These are phyloP conservation scores for Pampusana beccarii DNA, from an alignment of 2,113 vertebrate genomes.

Conservation along the genomic window DNA sequence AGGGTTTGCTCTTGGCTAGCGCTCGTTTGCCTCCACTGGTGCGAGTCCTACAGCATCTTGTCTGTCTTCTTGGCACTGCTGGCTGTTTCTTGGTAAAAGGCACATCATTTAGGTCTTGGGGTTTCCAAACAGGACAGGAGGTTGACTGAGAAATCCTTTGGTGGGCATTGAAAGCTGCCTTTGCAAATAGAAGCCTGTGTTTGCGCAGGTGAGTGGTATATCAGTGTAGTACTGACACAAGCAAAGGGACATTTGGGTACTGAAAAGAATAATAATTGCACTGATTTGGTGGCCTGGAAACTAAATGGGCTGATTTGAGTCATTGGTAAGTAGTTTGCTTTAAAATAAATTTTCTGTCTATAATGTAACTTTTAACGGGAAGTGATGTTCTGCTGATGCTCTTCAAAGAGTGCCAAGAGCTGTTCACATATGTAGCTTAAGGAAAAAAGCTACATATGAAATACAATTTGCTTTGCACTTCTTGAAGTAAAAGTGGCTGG, in stretches of 20 bases:
- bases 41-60: background rate
- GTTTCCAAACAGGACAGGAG: background rate
- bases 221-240: background rate
- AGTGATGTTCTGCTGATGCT: background rate
- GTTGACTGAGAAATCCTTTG: background rate
- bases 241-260: accelerated
- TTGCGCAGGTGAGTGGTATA: background rate
- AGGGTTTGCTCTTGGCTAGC: background rate
- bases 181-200: background rate
- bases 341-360: background rate
- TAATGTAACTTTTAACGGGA: background rate
- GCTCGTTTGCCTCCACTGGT: background rate
- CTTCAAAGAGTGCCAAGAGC: background rate
- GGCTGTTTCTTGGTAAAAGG: background rate
- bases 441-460: background rate
- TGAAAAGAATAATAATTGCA: background rate
- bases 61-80: background rate
- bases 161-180: background rate
- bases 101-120: background rate
- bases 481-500: background rate
- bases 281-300: background rate
- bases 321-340: background rate
- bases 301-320: background rate
- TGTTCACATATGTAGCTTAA: background rate
- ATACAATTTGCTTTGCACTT: background rate